Conservation (phyloP, 2,113 vertebrate genomes). For the Colossoma macropomum region DNA sequence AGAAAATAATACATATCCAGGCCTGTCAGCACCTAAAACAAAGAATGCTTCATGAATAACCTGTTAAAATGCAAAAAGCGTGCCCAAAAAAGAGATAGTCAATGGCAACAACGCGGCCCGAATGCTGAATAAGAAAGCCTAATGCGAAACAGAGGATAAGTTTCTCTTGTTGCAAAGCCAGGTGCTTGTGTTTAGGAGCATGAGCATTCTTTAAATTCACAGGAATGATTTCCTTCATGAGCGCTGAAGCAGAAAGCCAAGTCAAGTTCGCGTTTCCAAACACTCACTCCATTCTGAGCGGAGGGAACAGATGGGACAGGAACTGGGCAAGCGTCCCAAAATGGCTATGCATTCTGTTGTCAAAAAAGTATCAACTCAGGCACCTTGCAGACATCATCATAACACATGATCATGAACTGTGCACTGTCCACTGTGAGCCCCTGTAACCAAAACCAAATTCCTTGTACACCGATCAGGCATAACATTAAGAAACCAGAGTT, state of each 20-base stretch:
- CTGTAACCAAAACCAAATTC: too few relatives aligned
- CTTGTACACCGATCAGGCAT: too few relatives aligned
- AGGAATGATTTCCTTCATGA: slow-evolving; percentile 32
- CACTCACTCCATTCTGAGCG: slow-evolving; percentile 2
- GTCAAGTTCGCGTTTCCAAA: slow-evolving; percentile 17
- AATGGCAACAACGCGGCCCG: neutral
- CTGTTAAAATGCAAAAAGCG: slow-evolving; percentile 12
- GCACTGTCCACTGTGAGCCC: too few relatives aligned
- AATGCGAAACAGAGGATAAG: neutral
- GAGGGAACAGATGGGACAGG: neutral
- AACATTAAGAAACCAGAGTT: too few relatives aligned
- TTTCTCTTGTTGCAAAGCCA: slow-evolving; percentile 9
- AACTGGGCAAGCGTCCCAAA: slow-evolving; percentile 6
- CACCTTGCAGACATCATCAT: slow-evolving; percentile 1
- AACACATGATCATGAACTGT: neutral
- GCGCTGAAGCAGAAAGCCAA: slow-evolving; percentile 27
- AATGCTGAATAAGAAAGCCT: slow-evolving; percentile 2
- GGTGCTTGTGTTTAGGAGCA: slow-evolving; percentile 13
- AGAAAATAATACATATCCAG: neutral
- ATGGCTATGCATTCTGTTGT: slow-evolving; percentile 13
- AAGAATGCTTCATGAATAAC: slow-evolving; percentile 6
- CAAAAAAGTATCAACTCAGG: slow-evolving; percentile 17
- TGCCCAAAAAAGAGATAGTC: slow-evolving; percentile 15
- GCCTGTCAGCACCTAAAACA: neutral
- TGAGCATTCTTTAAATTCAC: slow-evolving; percentile 27